phyloP scores from a whole-genome alignment of 2,113 vertebrate species.

The Ptilorrhoa leucosticta region DNA sequence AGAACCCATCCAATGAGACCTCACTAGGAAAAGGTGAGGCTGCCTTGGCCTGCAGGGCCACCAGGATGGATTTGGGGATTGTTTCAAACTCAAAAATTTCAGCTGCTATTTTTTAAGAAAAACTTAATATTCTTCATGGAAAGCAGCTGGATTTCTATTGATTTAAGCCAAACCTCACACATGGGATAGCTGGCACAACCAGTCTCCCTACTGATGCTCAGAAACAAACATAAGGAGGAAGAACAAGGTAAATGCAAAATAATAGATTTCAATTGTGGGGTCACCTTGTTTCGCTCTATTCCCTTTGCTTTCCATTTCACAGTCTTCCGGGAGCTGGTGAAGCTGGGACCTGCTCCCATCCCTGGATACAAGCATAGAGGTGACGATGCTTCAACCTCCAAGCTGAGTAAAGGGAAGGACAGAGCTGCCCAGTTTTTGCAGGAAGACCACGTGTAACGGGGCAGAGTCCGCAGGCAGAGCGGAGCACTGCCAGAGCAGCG shows the following conservation, averaged over 20 bases:
- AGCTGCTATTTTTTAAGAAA: neutral
- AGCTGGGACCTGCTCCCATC: neutral
- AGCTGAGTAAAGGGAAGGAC: neutral
- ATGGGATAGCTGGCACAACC: neutral
- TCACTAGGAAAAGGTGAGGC: neutral
- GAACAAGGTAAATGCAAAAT: neutral
- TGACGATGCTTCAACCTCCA: neutral
- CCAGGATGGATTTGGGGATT: neutral
- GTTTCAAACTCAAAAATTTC: neutral
- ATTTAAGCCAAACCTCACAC: neutral
- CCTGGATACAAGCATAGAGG: neutral
- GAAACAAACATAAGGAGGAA: neutral
- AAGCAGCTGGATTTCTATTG: neutral
- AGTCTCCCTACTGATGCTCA: neutral
- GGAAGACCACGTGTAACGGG: rapidly evolving
- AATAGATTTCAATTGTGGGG: neutral
- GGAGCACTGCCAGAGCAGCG: neutral
- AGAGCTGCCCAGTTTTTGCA: neutral
- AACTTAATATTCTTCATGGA: neutral
- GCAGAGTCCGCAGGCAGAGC: neutral
- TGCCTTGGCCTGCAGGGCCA: neutral
- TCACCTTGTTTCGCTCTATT: neutral
- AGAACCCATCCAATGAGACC: neutral
- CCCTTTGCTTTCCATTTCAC: neutral
- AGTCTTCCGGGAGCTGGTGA: neutral